Evolutionary conservation across 1,140 invertebrate species (phyloP).

Genomic region (Elymnias hypermnestra): DNA sequence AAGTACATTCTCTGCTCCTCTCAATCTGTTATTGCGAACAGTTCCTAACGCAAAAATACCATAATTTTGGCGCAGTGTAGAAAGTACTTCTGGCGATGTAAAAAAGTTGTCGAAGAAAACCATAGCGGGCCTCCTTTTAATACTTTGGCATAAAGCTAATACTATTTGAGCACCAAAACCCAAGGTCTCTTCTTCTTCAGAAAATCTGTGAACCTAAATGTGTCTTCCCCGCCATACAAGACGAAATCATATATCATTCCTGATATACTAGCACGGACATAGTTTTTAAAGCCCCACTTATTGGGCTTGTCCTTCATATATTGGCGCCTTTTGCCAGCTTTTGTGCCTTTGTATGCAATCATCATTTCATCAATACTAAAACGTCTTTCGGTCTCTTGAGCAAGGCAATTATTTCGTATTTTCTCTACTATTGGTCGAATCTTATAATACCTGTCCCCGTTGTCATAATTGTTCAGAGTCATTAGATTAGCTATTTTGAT

Average conservation of each 20-base stretch:
- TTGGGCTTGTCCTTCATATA: conserved; percentile 35
- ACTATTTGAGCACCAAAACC: conserved; percentile 29
- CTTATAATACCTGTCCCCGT: conserved; percentile 20
- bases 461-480: conserved; percentile 18
- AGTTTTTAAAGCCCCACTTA: conserved; percentile 57
- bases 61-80: conserved; percentile 21
- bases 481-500: conserved; percentile 32
- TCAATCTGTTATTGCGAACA: conserved; percentile 21
- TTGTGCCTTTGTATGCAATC: conserved; percentile 28
- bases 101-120: conserved; percentile 35
- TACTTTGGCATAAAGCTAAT: conserved; percentile 26
- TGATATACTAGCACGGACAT: conserved; percentile 34
- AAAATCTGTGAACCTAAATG: conserved; percentile 24
- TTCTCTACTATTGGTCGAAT: conserved; percentile 20
- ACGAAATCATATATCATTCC: conserved; percentile 54
- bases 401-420: conserved; percentile 17
- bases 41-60: conserved; percentile 27
- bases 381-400: conserved; percentile 12
- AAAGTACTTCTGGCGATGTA: conserved; percentile 19
- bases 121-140: conserved; percentile 18
- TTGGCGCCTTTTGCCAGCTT: conserved; percentile 37
- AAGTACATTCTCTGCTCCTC: conserved; percentile 20
- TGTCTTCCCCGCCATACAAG: conserved; percentile 39
- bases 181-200: conserved; percentile 24
- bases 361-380: conserved; percentile 7